These are phyloP conservation scores for Rhogogaster chlorosoma DNA, from an alignment of 2,888 invertebrate species.

Conservation along the genomic window DNA sequence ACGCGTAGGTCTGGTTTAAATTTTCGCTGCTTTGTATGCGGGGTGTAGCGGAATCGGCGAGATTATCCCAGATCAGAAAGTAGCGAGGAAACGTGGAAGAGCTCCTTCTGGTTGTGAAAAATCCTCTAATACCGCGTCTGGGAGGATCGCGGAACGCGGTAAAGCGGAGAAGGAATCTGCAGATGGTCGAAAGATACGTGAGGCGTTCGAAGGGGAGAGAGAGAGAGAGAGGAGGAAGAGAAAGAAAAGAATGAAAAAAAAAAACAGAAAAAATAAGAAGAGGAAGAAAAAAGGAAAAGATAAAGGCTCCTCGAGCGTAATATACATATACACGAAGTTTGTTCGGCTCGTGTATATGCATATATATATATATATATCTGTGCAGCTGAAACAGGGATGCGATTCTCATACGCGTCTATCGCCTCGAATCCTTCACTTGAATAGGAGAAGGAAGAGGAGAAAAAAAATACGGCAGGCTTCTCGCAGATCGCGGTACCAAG, in stretches of 20 bases:
- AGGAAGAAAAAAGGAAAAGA: conserved; percentile 53
- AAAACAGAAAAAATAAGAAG: conserved; percentile 46
- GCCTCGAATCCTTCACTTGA: conserved; percentile 27
- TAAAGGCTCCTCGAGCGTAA: conserved; percentile 36
- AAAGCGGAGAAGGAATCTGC: conserved; percentile 15
- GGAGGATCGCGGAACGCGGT: conserved; percentile 9
- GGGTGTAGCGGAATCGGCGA: background rate
- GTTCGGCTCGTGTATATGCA: background rate
- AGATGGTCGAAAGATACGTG: conserved; percentile 17
- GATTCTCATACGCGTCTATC: conserved; percentile 44
- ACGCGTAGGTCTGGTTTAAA: background rate
- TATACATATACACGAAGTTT: conserved; percentile 33
- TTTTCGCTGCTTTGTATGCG: background rate
- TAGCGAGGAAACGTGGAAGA: conserved; percentile 6
- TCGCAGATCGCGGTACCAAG: conserved; percentile 36
- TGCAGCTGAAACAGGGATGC: background rate
- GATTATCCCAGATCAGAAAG: conserved; percentile 18
- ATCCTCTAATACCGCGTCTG: background rate
- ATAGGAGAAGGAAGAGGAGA: background rate
- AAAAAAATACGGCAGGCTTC: background rate
- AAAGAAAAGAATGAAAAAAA: conserved; percentile 50
- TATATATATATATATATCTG: background rate
- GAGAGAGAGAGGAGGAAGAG: conserved; percentile 54
- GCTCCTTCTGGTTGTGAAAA: background rate
- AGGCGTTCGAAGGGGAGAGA: conserved; percentile 45